Evolutionary conservation across 1,140 invertebrate species (phyloP).

Genomic region (Epicauta chinensis): DNA sequence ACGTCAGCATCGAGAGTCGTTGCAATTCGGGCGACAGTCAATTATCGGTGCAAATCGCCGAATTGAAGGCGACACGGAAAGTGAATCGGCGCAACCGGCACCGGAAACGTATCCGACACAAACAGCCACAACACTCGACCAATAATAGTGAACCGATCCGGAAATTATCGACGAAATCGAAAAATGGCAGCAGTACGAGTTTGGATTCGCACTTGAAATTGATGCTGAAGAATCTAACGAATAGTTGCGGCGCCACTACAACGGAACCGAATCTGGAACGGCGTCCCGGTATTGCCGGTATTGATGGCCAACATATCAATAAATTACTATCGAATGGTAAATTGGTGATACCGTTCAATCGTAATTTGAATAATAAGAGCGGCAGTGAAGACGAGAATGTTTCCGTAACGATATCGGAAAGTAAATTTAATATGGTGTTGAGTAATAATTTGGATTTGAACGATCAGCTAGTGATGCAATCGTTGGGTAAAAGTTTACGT

Average conservation of each 20-base stretch:
- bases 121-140: slow-evolving; percentile 27
- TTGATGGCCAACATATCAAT: slow-evolving; percentile 49
- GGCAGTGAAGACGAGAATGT: slow-evolving; percentile 50
- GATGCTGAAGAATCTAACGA: slow-evolving; percentile 45
- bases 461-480: slow-evolving; percentile 47
- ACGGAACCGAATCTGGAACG: slow-evolving; percentile 50
- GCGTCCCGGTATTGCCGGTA: slow-evolving; percentile 49
- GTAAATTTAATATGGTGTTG: slow-evolving; percentile 49
- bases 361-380: slow-evolving; percentile 46
- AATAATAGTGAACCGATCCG: slow-evolving; percentile 28
- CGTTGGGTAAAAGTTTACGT: slow-evolving; percentile 43
- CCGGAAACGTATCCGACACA: slow-evolving; percentile 20
- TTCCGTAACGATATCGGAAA: slow-evolving; percentile 48
- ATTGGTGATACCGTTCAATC: slow-evolving; percentile 49
- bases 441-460: slow-evolving; percentile 49
- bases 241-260: slow-evolving; percentile 42
- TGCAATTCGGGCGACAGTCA: slow-evolving; percentile 80
- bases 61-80: slow-evolving; percentile 65
- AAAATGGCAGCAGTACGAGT: slow-evolving; percentile 58
- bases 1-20: slow-evolving; percentile 74
- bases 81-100: slow-evolving; percentile 33
- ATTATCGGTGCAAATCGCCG: slow-evolving; percentile 72
- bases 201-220: slow-evolving; percentile 67
- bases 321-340: slow-evolving; percentile 49
- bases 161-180: slow-evolving; percentile 52